Evolutionary conservation across 2,797 vertebrate species (phyloP).

Genomic region (Helostoma temminkii): DNA sequence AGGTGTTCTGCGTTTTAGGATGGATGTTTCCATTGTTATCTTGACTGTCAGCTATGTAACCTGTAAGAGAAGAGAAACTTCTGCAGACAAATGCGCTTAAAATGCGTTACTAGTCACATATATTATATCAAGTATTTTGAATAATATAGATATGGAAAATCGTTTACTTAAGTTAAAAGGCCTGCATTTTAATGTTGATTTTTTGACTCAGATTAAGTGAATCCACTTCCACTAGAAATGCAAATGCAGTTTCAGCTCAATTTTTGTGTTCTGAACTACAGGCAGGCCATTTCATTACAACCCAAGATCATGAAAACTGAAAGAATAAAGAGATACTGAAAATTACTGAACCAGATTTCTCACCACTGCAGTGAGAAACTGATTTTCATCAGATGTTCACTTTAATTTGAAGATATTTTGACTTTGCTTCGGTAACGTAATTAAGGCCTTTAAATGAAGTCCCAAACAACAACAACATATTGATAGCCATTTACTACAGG

Average conservation of each 20-base stretch:
- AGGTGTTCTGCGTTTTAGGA: neutral
- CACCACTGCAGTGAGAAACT: conserved; percentile 20
- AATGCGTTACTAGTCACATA: no score
- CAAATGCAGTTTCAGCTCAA: neutral
- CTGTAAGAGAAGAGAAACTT: neutral
- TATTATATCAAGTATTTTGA: no score
- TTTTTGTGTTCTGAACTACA: conserved; percentile 7
- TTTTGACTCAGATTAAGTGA: neutral
- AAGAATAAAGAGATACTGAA: conserved; percentile 34
- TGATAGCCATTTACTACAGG: conserved; percentile 29
- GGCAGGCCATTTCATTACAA: conserved; percentile 30
- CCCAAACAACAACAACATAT: conserved; percentile 41
- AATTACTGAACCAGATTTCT: conserved; percentile 8
- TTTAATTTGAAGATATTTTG: conserved; percentile 53
- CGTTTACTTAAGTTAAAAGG: neutral
- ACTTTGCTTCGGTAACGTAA: conserved; percentile 33
- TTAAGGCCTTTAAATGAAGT: conserved; percentile 43
- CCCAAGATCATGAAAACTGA: conserved; percentile 24
- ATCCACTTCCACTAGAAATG: no score
- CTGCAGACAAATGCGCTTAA: no score
- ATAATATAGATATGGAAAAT: no score
- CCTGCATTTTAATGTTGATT: neutral
- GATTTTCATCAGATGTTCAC: conserved; percentile 58
- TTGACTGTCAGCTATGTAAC: conserved; percentile 11
- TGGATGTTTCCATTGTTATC: conserved; percentile 12